These are phyloP conservation scores for Drosophila sproati DNA, from an alignment of 1,140 invertebrate genomes.

Conservation along the genomic window DNA sequence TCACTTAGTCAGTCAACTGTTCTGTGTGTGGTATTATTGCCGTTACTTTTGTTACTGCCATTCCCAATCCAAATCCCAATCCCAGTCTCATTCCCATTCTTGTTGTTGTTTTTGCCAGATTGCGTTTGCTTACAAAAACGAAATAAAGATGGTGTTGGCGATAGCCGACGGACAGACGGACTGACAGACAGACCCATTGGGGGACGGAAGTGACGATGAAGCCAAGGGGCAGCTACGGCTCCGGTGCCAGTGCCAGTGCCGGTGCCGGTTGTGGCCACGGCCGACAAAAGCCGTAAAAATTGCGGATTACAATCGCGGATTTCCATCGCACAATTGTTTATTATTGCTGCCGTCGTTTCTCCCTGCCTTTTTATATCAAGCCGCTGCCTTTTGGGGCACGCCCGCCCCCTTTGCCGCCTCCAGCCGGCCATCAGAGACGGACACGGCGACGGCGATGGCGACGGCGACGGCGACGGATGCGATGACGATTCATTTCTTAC, in stretches of 20 bases:
- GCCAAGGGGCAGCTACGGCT: neutral
- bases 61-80: neutral
- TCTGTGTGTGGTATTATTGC: constrained; percentile 56
- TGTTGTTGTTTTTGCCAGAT: constrained; percentile 62
- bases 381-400: constrained; percentile 33
- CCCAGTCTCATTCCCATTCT: constrained; percentile 23
- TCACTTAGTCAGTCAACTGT: constrained; percentile 73
- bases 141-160: constrained; percentile 71
- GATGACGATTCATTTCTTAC: constrained; percentile 43
- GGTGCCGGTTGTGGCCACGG: neutral
- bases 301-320: constrained; percentile 84
- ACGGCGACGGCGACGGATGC: constrained; percentile 29
- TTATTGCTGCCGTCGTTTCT: constrained; percentile 61
- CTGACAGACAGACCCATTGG: neutral
- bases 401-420: neutral
- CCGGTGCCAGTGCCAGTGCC: neutral
- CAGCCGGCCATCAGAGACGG: neutral
- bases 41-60: constrained; percentile 51
- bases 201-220: constrained; percentile 63
- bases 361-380: constrained; percentile 12
- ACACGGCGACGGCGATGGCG: too few species aligned
- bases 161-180: constrained; percentile 39
- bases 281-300: constrained; percentile 83
- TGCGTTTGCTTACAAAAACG: constrained; percentile 66
- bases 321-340: constrained; percentile 82